Evolutionary conservation across 2,797 vertebrate genomes (phyloP).

Genomic region (Bradypodion ventrale): DNA sequence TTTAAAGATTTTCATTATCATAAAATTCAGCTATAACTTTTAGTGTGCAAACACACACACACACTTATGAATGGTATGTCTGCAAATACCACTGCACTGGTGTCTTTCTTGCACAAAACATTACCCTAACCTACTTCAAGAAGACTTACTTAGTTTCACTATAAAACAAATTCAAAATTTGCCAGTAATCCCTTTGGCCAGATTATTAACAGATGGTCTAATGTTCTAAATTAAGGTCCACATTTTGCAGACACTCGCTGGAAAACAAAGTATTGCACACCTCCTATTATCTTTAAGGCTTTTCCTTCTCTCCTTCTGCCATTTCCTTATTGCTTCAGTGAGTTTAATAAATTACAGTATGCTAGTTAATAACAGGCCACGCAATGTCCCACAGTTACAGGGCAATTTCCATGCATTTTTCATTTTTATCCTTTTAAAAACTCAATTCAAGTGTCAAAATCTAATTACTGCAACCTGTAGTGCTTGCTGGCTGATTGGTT

Average conservation of each 20-base stretch:
- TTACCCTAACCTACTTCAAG: neutral
- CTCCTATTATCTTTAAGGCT: slow-evolving; percentile 11
- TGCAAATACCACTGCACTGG: neutral
- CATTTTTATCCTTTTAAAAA: slow-evolving; percentile 64
- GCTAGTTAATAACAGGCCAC: slow-evolving; percentile 59
- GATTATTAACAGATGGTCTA: neutral
- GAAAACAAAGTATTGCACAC: neutral
- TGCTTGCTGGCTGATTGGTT: slow-evolving; percentile 43
- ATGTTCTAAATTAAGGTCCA: neutral
- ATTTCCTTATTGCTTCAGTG: slow-evolving; percentile 32
- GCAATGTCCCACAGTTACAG: slow-evolving; percentile 48
- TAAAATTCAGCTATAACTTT: neutral
- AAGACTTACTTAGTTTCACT: neutral
- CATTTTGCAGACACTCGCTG: neutral
- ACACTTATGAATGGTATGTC: neutral
- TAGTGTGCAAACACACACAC: neutral
- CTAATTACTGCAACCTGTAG: slow-evolving; percentile 57
- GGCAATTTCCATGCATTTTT: slow-evolving; percentile 63
- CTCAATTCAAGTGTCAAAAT: slow-evolving; percentile 69
- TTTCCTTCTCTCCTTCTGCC: neutral
- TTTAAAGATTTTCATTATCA: neutral
- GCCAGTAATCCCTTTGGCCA: slow-evolving; percentile 15
- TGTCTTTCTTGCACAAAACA: slow-evolving; percentile 23
- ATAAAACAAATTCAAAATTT: neutral
- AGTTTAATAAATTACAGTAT: slow-evolving; percentile 54